A percentile compares a stretch with the other conserved stretches of the same genome.
Conservation (phyloP, 2,113 vertebrate species). For the Macquaria ambigua region DNA sequence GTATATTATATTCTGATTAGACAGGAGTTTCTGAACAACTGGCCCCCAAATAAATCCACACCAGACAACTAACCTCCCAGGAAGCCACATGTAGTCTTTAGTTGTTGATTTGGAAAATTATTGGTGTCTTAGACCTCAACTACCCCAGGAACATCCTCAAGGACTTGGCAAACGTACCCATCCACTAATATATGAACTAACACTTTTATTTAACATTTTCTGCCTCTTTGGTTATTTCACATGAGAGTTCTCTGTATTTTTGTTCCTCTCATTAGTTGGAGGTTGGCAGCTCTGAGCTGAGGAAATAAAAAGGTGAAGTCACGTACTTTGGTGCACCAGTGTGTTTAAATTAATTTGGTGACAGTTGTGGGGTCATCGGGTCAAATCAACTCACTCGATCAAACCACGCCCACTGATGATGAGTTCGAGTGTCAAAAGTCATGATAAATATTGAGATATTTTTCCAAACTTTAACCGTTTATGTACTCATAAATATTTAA, state of each 20-base stretch:
- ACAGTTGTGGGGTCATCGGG: background rate
- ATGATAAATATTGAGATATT: no score
- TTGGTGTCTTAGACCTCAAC: background rate
- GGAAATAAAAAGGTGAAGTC: background rate
- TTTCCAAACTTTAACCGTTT: no score
- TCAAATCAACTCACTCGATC: background rate
- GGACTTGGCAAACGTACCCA: no score
- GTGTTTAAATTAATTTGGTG: background rate
- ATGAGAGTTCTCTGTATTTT: background rate
- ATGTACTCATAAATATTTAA: no score
- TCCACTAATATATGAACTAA: no score
- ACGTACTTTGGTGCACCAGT: background rate
- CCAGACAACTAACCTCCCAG: background rate
- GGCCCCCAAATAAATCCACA: background rate
- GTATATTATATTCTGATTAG: background rate
- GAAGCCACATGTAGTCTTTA: background rate
- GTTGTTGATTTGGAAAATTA: background rate
- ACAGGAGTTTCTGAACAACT: background rate
- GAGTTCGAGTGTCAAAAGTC: no score
- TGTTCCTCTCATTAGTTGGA: no score
- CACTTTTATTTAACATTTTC: no score
- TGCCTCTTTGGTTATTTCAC: background rate
- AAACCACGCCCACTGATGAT: background rate
- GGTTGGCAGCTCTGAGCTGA: background rate
- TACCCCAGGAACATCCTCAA: background rate